These are phyloP conservation scores for Drosophila grimshawi DNA, from an alignment of 1,140 invertebrate species.

Conservation along the genomic window DNA sequence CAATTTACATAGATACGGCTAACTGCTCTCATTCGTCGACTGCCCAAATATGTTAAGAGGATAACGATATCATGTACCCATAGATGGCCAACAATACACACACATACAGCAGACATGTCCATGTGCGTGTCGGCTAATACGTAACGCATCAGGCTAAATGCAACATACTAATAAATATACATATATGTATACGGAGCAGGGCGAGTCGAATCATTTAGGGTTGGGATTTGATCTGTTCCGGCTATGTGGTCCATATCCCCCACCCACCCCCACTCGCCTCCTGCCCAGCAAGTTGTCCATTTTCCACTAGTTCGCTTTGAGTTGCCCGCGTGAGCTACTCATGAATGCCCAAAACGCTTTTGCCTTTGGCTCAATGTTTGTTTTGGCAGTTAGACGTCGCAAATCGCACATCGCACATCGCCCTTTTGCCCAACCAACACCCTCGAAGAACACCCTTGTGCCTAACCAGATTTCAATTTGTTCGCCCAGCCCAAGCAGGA, in stretches of 20 bases:
- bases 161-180: conserved; percentile 29
- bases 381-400: conserved; percentile 26
- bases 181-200: neutral
- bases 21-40: neutral
- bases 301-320: conserved; percentile 59
- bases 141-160: conserved; percentile 22
- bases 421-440: neutral
- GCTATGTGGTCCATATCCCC: neutral
- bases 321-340: conserved; percentile 65
- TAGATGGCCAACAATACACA: conserved; percentile 12
- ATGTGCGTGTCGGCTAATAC: conserved; percentile 14
- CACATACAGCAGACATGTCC: no score
- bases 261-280: neutral
- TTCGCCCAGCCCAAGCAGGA: conserved; percentile 42
- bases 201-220: conserved; percentile 23
- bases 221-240: conserved; percentile 16
- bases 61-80: conserved; percentile 12
- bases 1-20: neutral
- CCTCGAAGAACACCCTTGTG: conserved; percentile 43
- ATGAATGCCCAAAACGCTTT: conserved; percentile 36
- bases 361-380: conserved; percentile 10
- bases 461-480: conserved; percentile 81
- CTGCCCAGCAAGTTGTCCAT: conserved; percentile 18
- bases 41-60: conserved; percentile 14
- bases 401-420: neutral